A percentile compares a stretch with the other conserved stretches of the same genome.
Evolutionary conservation across 2,888 invertebrate genomes (phyloP).

Genomic region (Noctua janthe): DNA sequence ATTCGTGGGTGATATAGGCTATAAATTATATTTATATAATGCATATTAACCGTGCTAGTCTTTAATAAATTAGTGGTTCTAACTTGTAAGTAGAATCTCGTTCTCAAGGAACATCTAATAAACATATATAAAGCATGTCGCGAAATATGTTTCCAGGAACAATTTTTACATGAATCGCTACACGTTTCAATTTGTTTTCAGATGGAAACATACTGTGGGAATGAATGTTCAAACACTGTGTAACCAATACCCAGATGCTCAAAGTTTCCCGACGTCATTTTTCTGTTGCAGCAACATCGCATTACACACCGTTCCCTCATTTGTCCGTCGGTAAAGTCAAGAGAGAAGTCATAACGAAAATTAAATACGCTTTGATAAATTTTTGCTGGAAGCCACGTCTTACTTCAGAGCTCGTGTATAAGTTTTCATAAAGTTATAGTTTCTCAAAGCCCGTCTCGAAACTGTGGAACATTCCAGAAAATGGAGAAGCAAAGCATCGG

Average conservation of each 20-base stretch:
- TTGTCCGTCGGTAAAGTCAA: slow-evolving; percentile 68
- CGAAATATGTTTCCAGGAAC: not conserved
- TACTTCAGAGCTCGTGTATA: slow-evolving; percentile 85
- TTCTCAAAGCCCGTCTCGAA: slow-evolving; percentile 89
- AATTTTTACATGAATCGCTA: not conserved
- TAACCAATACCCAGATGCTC: not conserved
- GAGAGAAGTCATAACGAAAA: slow-evolving; percentile 88
- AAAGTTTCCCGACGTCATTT: slow-evolving; percentile 13
- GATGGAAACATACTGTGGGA: not conserved
- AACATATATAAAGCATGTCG: not conserved
- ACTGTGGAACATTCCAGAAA: slow-evolving; percentile 88
- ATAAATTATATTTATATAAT: too few species aligned
- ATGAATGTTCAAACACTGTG: slow-evolving; percentile 7
- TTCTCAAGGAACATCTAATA: not conserved
- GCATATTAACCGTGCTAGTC: too few species aligned
- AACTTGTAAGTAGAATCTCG: not conserved
- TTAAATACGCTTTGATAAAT: slow-evolving; percentile 90
- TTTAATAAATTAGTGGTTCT: not conserved
- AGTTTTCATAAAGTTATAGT: slow-evolving; percentile 90
- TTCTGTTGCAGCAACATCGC: slow-evolving; percentile 25
- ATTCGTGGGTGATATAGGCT: too few species aligned
- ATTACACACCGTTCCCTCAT: slow-evolving; percentile 53
- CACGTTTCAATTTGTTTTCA: slow-evolving; percentile 28
- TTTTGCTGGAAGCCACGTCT: slow-evolving; percentile 88
- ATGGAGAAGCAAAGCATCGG: slow-evolving; percentile 88